These are phyloP conservation scores for Magallana ariakensis DNA, from an alignment of 1,140 invertebrate species.

Conservation along the genomic window DNA sequence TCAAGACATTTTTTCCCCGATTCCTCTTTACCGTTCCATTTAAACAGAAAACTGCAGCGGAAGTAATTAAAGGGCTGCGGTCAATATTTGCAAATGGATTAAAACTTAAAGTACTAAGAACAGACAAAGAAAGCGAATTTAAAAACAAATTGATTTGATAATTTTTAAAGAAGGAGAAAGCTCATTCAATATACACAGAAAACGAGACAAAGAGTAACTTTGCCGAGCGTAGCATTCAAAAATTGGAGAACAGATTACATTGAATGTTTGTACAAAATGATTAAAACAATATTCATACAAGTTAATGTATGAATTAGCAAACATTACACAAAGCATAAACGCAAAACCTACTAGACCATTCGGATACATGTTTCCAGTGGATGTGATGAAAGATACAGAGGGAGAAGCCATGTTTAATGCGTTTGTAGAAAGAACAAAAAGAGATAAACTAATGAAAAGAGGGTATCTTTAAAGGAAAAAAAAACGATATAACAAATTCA, in stretches of 20 bases:
- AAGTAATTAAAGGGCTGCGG: conserved; percentile 25
- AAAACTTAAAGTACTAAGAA: conserved; percentile 33
- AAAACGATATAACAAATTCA: background rate
- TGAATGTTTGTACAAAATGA: conserved; percentile 37
- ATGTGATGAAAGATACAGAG: conserved; percentile 37
- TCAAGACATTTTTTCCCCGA: conserved; percentile 36
- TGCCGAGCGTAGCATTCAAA: conserved; percentile 25
- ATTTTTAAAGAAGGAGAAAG: conserved; percentile 21
- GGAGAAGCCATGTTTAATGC: conserved; percentile 36
- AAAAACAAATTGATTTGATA: conserved; percentile 14
- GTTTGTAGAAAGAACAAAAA: conserved; percentile 35
- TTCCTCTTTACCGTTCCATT: conserved; percentile 43
- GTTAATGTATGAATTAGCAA: conserved; percentile 41
- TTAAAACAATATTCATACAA: too few species aligned
- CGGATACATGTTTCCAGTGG: conserved; percentile 28
- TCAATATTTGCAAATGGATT: conserved; percentile 32
- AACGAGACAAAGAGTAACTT: conserved; percentile 33
- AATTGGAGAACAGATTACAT: conserved; percentile 30
- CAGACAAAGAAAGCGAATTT: conserved; percentile 42
- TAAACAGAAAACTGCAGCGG: conserved; percentile 42
- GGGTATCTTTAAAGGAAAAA: background rate
- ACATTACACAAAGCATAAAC: conserved; percentile 40
- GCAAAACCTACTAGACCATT: conserved; percentile 23
- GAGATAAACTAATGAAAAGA: background rate
- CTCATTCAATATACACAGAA: conserved; percentile 26